Evolutionary conservation across 2,888 invertebrate genomes (phyloP), one percentile per base, ranked within the genome.

Genomic region (Heliconius ismenius): DNA sequence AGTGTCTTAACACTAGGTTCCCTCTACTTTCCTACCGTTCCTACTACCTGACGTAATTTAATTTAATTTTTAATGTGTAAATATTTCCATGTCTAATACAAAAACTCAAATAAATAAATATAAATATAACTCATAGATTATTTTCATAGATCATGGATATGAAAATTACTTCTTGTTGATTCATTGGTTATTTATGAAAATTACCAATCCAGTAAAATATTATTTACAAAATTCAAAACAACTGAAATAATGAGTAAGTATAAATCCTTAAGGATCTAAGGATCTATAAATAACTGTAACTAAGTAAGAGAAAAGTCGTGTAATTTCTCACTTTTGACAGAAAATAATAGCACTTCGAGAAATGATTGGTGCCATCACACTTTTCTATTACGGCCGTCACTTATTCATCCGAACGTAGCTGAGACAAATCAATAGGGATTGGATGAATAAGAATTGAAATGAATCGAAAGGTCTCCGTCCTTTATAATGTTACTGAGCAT

Each of bases 341-440:
- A 70, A 70, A 70, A 70, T 70, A 70, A 70, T 70, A 70, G 69
- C 32, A 58, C 54, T 54, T 54, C 69, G 69, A 54, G 54, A 24
- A 70, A 58, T 70, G 54, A 70, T 70, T 54, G 69, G 54, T 58
- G 58, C 69, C 69, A 70, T 70, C 69, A 54, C 69, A 58, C 54
- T 58, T 70, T 70, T 70, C 69, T 70, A 70, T 70, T 70, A 70
- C 69, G n/a, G 49, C 54, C 32, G 32, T 28, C 69, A 32, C 54
- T 70, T 70, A 54, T 70, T 70, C 69, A 70, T 70, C 32, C 54
- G 28, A n/a, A 54, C 69, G 54, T 58, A 54, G 54, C 28, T 32
- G 32, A 49, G 68, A 70, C 54, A 70, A 58, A 70, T 70, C 69
- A 70, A 70, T 70, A 54, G 54, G n/a, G 32, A 58, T 58, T 54